These are phyloP conservation scores for Cheilosia impressa DNA, from an alignment of 2,888 invertebrate species.

Conservation along the genomic window DNA sequence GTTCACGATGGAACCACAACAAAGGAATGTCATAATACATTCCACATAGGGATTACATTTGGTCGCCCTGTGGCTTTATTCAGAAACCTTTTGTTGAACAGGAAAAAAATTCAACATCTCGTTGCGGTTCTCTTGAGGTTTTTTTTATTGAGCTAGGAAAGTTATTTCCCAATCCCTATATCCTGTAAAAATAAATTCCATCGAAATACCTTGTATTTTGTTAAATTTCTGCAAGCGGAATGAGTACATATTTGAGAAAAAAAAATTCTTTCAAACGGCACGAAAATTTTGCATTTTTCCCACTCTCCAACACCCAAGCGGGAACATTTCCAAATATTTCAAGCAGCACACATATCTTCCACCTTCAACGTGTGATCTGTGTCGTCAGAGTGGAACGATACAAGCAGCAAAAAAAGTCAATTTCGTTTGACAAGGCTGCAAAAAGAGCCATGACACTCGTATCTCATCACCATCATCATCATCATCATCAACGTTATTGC, in stretches of 20 bases:
- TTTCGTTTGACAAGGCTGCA: conserved; percentile 31
- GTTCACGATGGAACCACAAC: conserved; percentile 26
- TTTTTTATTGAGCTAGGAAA: not conserved
- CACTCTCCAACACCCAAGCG: not conserved
- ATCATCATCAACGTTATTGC: conserved; percentile 23
- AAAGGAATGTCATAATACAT: conserved; percentile 36
- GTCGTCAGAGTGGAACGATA: conserved; percentile 1
- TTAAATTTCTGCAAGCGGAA: not conserved
- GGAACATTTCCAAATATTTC: not conserved
- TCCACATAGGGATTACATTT: conserved; percentile 25
- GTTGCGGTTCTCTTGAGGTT: conserved; percentile 9
- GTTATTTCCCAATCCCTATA: not conserved
- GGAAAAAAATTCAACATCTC: conserved; percentile 8
- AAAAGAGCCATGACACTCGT: conserved; percentile 12
- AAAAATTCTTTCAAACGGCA: conserved; percentile 4
- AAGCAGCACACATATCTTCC: not conserved
- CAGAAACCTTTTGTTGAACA: conserved; percentile 5
- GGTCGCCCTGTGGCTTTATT: conserved; percentile 7
- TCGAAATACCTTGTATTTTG: conserved; percentile 7
- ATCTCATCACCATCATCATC: conserved; percentile 39
- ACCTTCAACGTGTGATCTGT: not conserved
- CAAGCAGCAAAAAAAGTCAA: conserved; percentile 34
- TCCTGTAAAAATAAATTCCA: conserved; percentile 1
- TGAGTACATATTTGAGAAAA: not conserved
- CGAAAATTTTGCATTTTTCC: conserved; percentile 18